These are phyloP conservation scores for Cheiracanthium punctorium DNA, from an alignment of 2,888 invertebrate genomes.

Conservation along the genomic window DNA sequence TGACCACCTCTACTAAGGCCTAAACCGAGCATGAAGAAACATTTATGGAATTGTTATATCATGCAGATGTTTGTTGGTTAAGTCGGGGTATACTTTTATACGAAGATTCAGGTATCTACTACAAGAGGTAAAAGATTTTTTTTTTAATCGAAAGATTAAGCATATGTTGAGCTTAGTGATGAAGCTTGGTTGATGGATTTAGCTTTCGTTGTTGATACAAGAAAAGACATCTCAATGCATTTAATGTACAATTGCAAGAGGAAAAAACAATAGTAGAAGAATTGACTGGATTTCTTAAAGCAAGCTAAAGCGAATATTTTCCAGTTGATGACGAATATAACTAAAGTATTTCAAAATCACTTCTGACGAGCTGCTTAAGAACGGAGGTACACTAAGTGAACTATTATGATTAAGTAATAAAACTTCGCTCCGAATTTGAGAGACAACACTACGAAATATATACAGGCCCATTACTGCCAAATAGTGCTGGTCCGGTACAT, in stretches of 20 bases:
- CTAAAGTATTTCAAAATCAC: slow-evolving; percentile 8
- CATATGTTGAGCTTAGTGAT: not conserved
- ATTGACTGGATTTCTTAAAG: not conserved
- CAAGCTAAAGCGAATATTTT: not conserved
- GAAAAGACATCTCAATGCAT: not conserved
- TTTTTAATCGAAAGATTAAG: not conserved
- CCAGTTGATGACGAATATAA: slow-evolving; percentile 13
- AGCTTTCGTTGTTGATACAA: slow-evolving; percentile 2
- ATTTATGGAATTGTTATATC: too few species aligned
- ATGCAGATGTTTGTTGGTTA: not conserved
- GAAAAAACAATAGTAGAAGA: too few species aligned
- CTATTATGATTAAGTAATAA: slow-evolving; percentile 9
- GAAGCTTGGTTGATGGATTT: not conserved
- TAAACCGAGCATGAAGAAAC: too few species aligned
- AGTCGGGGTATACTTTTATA: slow-evolving; percentile 1
- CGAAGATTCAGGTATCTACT: not conserved
- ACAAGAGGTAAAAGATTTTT: slow-evolving; percentile 14
- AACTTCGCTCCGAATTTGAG: not conserved
- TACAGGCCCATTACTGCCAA: too few species aligned
- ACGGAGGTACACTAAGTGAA: slow-evolving; percentile 11
- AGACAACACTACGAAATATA: too few species aligned
- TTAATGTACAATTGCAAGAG: too few species aligned
- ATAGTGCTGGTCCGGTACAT: too few species aligned
- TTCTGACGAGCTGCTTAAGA: slow-evolving; percentile 1
- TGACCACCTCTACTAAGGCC: too few species aligned